phyloP scores from a whole-genome alignment of 30 jellyfish, hydroid and myxozoan species.

The Calvadosia cruxmelitensis region DNA sequence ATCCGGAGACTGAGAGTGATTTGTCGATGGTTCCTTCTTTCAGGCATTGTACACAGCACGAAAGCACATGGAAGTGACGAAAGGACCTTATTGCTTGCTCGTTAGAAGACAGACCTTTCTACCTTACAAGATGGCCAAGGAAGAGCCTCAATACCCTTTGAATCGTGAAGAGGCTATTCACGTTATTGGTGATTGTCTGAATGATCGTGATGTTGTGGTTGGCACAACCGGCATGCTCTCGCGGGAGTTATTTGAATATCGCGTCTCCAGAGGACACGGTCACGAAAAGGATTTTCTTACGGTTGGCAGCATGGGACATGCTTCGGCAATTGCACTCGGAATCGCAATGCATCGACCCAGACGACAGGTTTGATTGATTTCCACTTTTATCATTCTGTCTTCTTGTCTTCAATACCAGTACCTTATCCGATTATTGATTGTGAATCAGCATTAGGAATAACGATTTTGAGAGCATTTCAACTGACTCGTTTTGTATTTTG shows the following conservation, averaged over 20 bases:
- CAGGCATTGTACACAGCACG: constrained; percentile 95
- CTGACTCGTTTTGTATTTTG: too few relatives aligned
- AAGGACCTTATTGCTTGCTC: constrained; percentile 92
- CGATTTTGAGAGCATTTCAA: too few relatives aligned
- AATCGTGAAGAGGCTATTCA: constrained; percentile 84
- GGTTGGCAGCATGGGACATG: constrained; percentile 99
- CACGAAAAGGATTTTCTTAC: constrained; percentile 92
- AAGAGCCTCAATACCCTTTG: constrained; percentile 67
- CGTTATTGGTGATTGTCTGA: constrained; percentile 45
- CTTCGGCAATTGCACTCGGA: constrained; percentile 97
- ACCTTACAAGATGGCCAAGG: constrained; percentile 58
- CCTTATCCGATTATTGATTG: too few relatives aligned
- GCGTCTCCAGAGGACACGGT: constrained; percentile 78
- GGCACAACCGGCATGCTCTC: constrained; percentile 98
- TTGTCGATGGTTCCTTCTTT: background rate
- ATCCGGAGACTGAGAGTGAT: too few relatives aligned
- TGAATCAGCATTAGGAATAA: too few relatives aligned
- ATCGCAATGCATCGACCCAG: constrained; percentile 73
- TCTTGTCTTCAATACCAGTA: too few relatives aligned
- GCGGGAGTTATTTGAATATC: constrained; percentile 83
- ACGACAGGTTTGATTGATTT: constrained; percentile 87
- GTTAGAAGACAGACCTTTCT: constrained; percentile 83
- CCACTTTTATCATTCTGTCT: too few relatives aligned
- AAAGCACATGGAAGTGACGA: constrained; percentile 94
- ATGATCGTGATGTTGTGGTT: constrained; percentile 94